Percentiles rank a stretch among this genome's conserved stretches.
These are phyloP conservation scores for Maconellicoccus hirsutus DNA, from an alignment of 1,140 invertebrate species.

Conservation along the genomic window DNA sequence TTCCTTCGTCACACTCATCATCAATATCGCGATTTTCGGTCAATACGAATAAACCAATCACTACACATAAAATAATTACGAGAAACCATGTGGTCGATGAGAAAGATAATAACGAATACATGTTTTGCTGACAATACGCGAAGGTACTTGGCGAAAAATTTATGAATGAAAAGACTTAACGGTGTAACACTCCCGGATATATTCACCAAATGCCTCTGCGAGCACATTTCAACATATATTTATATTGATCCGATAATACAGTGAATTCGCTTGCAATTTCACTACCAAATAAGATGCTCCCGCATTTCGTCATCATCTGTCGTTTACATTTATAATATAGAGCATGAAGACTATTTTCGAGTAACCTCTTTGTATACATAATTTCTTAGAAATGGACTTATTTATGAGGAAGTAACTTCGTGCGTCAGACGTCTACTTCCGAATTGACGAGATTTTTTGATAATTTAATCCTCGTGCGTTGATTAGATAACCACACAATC, in stretches of 20 bases:
- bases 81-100: background rate
- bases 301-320: conserved; percentile 5
- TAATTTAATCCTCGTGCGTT: no score
- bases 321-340: conserved; percentile 7
- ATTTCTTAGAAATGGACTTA: background rate
- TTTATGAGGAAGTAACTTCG: background rate
- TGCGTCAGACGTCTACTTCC: background rate
- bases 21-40: background rate
- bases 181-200: conserved; percentile 18
- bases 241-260: background rate
- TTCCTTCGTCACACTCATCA: background rate
- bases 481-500: no score
- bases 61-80: background rate
- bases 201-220: background rate
- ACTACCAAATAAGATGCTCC: conserved; percentile 9
- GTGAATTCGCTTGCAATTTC: background rate
- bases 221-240: background rate
- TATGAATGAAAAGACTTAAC: background rate
- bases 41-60: conserved; percentile 4
- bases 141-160: background rate
- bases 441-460: no score
- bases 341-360: conserved; percentile 11
- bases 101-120: conserved; percentile 5
- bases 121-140: background rate
- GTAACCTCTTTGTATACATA: conserved; percentile 13